Evolutionary conservation across 2,797 vertebrate genomes (phyloP), one percentile per base, ranked within the genome.

Genomic region (Vireo griseus): DNA sequence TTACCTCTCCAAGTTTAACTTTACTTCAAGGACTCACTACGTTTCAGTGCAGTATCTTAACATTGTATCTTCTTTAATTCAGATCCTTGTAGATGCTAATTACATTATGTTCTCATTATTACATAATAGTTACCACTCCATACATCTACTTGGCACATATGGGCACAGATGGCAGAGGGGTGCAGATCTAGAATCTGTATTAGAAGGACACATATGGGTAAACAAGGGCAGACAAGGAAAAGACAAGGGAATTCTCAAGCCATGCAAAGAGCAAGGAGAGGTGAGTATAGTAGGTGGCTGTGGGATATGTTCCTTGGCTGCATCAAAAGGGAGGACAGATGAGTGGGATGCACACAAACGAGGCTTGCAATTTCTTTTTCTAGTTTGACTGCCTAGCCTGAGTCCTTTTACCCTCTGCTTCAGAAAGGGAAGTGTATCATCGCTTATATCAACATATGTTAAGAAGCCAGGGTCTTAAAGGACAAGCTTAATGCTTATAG

Each of bases 71-170:
- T 61, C 80, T 91, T 73, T 71, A 91, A 95, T 77, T 86, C 87
- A 86, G 40, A 77, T 67, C 31, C 45, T 51, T 63, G 67, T 51
- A 78, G 51, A 79, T 88, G 71, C 62, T 78, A 95, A 90, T 88
- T 92, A 94, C 55, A 59, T 90, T 80, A 63, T 91, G 89, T 91
- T 93, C 72, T 85, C 57, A 72, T 94, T 65, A 59, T 91, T 96
- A 94, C 61, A 80, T 92, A 96, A 96, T 13, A 67, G 67, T 19
- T 92, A 59, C 75, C 51, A 89, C 81, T 80, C 89, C 89, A 87
- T 69, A 44, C 81, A 91, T 89, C 54, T 40, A 62, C 78, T 71
- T 92, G 84, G 84, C 68, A 86, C 33, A 63, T 18, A 57, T 7
- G 2, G 74, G 89, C 85, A 89, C 92, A 94, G 87, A 93, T 87